Evolutionary conservation across 2,797 vertebrate species (phyloP), one percentile per base, ranked within the genome.

Genomic region (Neosilurus mollespiculum): DNA sequence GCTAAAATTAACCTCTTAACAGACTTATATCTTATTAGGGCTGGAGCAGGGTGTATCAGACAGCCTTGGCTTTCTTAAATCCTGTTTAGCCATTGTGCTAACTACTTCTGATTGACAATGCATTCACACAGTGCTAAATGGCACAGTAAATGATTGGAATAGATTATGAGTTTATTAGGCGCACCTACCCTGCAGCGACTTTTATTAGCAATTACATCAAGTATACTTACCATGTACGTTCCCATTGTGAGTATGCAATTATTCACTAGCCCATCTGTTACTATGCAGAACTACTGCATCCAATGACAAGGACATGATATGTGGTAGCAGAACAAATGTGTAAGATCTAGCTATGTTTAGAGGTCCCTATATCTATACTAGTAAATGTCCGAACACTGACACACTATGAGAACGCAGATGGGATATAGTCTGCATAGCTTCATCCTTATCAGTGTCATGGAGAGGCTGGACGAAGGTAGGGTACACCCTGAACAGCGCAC

Each of bases 1-100:
- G 90, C 92, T 94, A 93, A 93, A 91, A 93, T 88, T 90, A 93
- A 91, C 91, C 89, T 90, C 88, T 92, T 92, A 92, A 90, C 88
- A 82, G 90, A 90, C 90, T 93, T 94, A 94, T 80, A 88, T 85
- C 89, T 89, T 89, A 91, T 93, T 93, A 93, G 89, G 89, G 88
- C 87, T 86, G 67, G 71, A 89, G 92, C 86, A 87, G 83, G 81
- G 83, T 87, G 87, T 89, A 88, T 93, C 91, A 93, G 91, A 93
- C 92, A 86, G 88, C 72, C 78, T 84, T 61, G 89, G 91, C 92
- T 89, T 92, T 90, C 89, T 89, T 92, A 87, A 85, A 84, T 78
- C 84, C 86, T 87, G 81, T 78, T 78, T 64, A 51, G 59, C 61
- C 24, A 72, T 15, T 59, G 54, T 61, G 72, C 54, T 66, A 75